Evolutionary conservation across 2,797 vertebrate species (phyloP).

Genomic region (Cephalopachus bancanus): DNA sequence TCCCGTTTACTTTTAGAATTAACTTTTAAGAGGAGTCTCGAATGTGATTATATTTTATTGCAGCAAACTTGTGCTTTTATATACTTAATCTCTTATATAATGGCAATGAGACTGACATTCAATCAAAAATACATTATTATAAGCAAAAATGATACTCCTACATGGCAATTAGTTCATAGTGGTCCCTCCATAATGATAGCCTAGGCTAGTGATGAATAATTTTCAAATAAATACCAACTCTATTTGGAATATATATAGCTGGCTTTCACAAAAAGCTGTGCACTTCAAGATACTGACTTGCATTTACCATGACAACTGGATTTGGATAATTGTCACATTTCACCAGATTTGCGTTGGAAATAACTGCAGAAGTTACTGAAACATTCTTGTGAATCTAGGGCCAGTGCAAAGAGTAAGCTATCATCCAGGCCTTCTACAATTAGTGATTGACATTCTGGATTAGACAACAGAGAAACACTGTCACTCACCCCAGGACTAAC

Average conservation of each 20-base stretch:
- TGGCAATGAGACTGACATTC: neutral
- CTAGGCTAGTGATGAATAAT: neutral
- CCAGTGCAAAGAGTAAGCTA: neutral
- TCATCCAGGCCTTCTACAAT: conserved; percentile 18
- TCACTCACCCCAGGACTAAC: conserved; percentile 53
- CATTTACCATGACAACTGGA: conserved; percentile 9
- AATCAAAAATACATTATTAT: neutral
- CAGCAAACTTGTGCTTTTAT: neutral
- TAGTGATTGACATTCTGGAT: neutral
- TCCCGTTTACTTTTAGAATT: conserved; percentile 47
- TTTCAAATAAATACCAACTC: conserved; percentile 1
- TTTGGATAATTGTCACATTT: conserved; percentile 69
- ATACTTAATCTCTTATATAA: neutral
- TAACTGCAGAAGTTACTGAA: conserved; percentile 43
- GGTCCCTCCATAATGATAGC: neutral
- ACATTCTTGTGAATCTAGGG: neutral
- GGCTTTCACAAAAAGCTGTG: conserved; percentile 19
- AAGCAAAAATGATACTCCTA: neutral
- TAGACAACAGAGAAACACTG: conserved; percentile 57
- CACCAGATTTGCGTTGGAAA: neutral
- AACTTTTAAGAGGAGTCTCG: conserved; percentile 9
- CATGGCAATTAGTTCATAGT: neutral
- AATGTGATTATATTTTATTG: neutral
- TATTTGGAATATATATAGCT: neutral
- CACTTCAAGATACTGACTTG: conserved; percentile 14